phyloP scores from a whole-genome alignment of 2,113 vertebrate genomes.

The Apeltes quadracus region DNA sequence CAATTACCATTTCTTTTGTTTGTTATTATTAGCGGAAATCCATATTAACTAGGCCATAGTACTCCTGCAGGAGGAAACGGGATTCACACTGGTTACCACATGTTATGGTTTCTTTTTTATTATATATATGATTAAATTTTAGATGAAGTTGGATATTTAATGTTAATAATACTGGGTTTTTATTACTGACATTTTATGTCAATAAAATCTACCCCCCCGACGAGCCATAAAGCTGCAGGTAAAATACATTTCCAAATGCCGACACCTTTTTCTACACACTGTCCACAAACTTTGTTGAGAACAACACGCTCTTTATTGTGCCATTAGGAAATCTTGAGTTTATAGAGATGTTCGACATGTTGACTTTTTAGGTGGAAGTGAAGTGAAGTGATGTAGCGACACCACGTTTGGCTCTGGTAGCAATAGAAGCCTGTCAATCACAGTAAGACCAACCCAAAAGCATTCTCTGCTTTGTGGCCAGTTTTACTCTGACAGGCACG shows the following conservation, averaged over 20 bases:
- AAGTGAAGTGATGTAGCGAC: too few relatives aligned
- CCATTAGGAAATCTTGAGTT: neutral
- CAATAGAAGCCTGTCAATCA: too few relatives aligned
- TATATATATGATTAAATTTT: too few relatives aligned
- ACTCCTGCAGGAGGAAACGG: neutral
- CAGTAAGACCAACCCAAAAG: too few relatives aligned
- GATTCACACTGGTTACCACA: neutral
- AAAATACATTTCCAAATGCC: neutral
- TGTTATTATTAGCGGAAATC: conserved; percentile 11
- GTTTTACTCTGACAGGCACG: too few relatives aligned
- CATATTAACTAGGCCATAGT: neutral
- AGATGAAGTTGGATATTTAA: neutral
- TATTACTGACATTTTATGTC: neutral
- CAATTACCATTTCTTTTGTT: neutral
- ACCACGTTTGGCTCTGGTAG: too few relatives aligned
- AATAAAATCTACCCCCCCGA: neutral
- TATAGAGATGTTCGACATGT: neutral
- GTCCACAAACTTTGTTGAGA: neutral
- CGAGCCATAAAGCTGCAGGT: neutral
- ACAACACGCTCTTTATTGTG: too few relatives aligned
- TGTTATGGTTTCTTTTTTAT: neutral
- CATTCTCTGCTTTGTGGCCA: too few relatives aligned
- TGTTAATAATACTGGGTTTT: neutral
- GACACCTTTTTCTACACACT: too few relatives aligned
- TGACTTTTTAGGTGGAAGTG: neutral